Base-by-base conservation (phyloP, 1,140 invertebrate genomes). In the Danaus plexippus region DNA sequence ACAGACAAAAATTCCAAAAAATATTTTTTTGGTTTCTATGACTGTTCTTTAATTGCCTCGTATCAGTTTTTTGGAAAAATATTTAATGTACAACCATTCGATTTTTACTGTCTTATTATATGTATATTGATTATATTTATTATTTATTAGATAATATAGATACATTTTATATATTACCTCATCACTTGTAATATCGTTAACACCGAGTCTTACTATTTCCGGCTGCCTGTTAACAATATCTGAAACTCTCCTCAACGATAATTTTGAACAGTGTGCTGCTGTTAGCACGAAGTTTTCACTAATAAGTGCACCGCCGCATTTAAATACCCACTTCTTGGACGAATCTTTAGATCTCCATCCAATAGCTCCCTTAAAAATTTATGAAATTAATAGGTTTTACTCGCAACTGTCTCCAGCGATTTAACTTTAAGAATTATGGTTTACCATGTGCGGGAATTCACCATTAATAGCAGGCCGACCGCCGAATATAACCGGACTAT, bases 161-260 rank as follows among this genome's bases (percentile, higher is more conserved):
- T n/a, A n/a, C n/a, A n/a, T n/a, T n/a, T n/a, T n/a, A 45, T 3
- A 45, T 47, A 47, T 54, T 44, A 63, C 61, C 43, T 45, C 15
- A 12, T 61, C 53, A 32, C 22, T 32, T 4, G 43, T 40, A 18
- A 67, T 67, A 56, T 64, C 60, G 9, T 64, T 61, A 43, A 59
- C 62, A 22, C 59, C 66, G 11, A 67, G 59, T 47, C 66, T 57
- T 12, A 67, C 66, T 50, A 67, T 62, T 56, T 64, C 57, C n/a
- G 66, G 62, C 11, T 13, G 9, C 11, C 18, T 43, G n/a, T 46
- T 55, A 1, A 54, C 44, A 1, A 65, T 43, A 6, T 54, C 54
- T 1, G 18, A 11, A 15, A 54, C 58, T 22, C 45, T 56, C 2
- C 40, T 44, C 15, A 57, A 10, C 9, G 63, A 50, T 11, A 54